phyloP scores from a whole-genome alignment of 2,113 vertebrate species.

The Riparia riparia region DNA sequence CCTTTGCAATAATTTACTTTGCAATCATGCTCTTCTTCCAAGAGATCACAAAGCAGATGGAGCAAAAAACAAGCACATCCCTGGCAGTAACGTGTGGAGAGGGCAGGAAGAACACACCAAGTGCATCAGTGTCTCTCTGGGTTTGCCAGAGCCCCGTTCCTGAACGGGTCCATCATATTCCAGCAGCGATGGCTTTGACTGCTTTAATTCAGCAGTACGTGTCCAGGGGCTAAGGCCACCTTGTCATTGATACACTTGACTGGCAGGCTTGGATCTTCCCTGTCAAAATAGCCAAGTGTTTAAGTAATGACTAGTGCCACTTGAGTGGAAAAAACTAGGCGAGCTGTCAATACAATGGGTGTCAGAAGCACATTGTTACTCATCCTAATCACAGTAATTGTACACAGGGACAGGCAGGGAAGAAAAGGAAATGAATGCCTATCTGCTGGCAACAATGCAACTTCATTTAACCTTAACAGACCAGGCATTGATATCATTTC shows the following conservation, averaged over 20 bases:
- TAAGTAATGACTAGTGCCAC: conserved; percentile 86
- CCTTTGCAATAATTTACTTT: neutral
- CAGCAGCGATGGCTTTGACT: conserved; percentile 78
- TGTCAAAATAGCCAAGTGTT: conserved; percentile 81
- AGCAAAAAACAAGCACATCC: fast-evolving
- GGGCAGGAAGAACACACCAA: neutral
- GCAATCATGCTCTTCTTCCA: neutral
- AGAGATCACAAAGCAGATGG: neutral
- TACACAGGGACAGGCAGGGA: conserved; percentile 64
- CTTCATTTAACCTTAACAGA: conserved; percentile 89
- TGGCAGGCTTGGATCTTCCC: conserved; percentile 83
- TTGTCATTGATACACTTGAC: conserved; percentile 89
- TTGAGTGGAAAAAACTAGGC: conserved; percentile 81
- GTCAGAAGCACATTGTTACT: conserved; percentile 77
- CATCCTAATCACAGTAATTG: conserved; percentile 86
- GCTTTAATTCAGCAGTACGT: conserved; percentile 84
- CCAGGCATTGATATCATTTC: conserved; percentile 86
- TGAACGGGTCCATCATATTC: conserved; percentile 80
- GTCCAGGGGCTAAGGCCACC: conserved; percentile 76
- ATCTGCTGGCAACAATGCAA: conserved; percentile 79
- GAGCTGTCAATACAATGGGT: conserved; percentile 78
- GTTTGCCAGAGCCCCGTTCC: conserved; percentile 52
- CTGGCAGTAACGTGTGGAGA: neutral
- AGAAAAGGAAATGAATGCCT: conserved; percentile 83
- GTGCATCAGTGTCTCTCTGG: neutral